Evolutionary conservation across 1,140 invertebrate genomes (phyloP), one percentile per base, ranked within the genome.

Genomic region (Brachionus koreanus): DNA sequence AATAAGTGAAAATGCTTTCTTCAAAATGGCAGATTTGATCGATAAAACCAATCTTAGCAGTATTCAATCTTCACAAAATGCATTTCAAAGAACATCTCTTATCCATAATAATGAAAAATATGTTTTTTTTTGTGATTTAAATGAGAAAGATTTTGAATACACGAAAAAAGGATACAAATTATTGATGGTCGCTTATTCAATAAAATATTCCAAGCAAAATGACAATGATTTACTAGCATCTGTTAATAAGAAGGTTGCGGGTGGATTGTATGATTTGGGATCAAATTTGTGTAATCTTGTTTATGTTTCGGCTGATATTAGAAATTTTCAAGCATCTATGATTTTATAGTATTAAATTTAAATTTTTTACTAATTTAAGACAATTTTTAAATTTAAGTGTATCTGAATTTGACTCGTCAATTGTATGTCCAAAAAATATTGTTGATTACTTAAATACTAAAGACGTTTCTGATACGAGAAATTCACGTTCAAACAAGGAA

Each of bases 121-220:
- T 43, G 76, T 52, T 12, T 37, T 63, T 10, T 79, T 79, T 43
- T 79, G 76, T 79, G 76, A 79, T 13, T 37, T 79, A 23, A 35
- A 49, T 19, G 76, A 79, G 33, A 79, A 61, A 79, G 76, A 79
- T 65, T 79, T 79, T 65, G 76, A 79, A 29, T 37, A 61, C 13
- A 79, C 49, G 3, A 57, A 65, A 79, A 79, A 61, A 12, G 76
- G 76, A n/a, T 79, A 13, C 10, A 79, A 79, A 65, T 37, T 79
- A 25, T 63, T 79, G 23, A 25, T 79, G n/a, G 49, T 79, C 3
- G 76, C 42, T 13, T 79, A 79, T 43, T 49, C 76, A 4, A 19
- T 79, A 16, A 57, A 65, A 39, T 37, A 57, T 37, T 16, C 57
- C 16, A 79, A 61, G 13, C 25, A 19, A 7, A 61, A n/a, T 33